Conservation (phyloP, 35 echinoderm and acorn worm genomes). For the Lytechinus pictus region DNA sequence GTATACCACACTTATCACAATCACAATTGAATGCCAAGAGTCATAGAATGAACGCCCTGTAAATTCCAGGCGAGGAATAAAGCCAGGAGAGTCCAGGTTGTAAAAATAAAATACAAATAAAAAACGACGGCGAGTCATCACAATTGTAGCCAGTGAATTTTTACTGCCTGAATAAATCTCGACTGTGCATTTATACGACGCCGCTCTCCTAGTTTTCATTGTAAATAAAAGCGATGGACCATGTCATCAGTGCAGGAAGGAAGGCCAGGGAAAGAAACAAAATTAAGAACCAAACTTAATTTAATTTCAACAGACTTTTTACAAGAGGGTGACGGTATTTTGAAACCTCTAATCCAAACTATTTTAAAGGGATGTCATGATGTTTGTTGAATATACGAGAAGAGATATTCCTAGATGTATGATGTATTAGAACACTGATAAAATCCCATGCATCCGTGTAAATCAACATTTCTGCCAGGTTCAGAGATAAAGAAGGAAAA, state of each 20-base stretch:
- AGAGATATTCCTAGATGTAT: too few species aligned
- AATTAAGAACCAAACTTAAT: background rate
- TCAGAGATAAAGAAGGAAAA: background rate
- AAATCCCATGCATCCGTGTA: background rate
- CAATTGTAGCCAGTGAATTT: background rate
- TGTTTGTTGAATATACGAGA: too few species aligned
- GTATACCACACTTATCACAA: background rate
- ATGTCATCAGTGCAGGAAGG: background rate
- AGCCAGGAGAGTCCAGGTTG: background rate
- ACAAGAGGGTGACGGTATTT: background rate
- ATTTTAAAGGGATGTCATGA: background rate
- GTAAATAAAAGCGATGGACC: background rate
- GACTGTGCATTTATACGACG: slow-evolving; percentile 10
- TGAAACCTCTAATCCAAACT: background rate
- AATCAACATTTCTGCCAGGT: slow-evolving; percentile 1
- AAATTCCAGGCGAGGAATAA: background rate
- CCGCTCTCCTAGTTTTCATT: background rate
- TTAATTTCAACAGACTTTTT: background rate
- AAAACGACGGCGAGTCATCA: background rate
- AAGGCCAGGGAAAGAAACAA: background rate
- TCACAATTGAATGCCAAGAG: background rate
- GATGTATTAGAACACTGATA: too few species aligned
- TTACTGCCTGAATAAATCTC: background rate
- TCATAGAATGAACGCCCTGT: background rate
- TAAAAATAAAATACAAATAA: background rate